These are phyloP conservation scores for Microctonus brassicae DNA, from an alignment of 2,888 invertebrate genomes.

Conservation along the genomic window DNA sequence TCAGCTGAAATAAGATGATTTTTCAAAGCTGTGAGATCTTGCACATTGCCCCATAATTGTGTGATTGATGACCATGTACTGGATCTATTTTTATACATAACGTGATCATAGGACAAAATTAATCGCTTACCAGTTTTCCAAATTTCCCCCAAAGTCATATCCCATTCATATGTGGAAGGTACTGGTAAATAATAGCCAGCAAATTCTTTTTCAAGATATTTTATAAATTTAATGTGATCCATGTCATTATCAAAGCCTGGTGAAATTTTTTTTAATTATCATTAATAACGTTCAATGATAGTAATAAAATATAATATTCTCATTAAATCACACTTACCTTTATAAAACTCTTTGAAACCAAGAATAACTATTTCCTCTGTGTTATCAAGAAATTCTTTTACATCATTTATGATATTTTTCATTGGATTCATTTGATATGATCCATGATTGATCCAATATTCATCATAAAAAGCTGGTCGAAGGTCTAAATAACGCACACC, in stretches of 20 bases:
- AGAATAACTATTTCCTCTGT: constrained; percentile 74
- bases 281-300: too few relatives aligned
- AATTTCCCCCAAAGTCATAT: neutral
- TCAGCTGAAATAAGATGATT: too few relatives aligned
- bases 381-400: constrained; percentile 70
- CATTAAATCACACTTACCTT: constrained; percentile 69
- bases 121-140: neutral
- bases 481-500: constrained; percentile 74
- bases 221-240: neutral
- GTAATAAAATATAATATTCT: neutral
- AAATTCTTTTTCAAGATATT: neutral
- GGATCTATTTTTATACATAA: neutral
- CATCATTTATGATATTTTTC: constrained; percentile 69
- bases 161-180: neutral
- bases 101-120: neutral
- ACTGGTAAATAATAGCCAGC: neutral
- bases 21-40: neutral
- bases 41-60: neutral
- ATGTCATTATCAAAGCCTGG: neutral
- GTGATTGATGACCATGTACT: neutral
- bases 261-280: too few relatives aligned
- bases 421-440: constrained; percentile 69
- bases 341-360: constrained; percentile 73
- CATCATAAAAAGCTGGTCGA: constrained; percentile 71
- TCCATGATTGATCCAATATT: constrained; percentile 73